phyloP scores from a whole-genome alignment of 1,140 invertebrate genomes.

The Hypsibius dujardini region DNA sequence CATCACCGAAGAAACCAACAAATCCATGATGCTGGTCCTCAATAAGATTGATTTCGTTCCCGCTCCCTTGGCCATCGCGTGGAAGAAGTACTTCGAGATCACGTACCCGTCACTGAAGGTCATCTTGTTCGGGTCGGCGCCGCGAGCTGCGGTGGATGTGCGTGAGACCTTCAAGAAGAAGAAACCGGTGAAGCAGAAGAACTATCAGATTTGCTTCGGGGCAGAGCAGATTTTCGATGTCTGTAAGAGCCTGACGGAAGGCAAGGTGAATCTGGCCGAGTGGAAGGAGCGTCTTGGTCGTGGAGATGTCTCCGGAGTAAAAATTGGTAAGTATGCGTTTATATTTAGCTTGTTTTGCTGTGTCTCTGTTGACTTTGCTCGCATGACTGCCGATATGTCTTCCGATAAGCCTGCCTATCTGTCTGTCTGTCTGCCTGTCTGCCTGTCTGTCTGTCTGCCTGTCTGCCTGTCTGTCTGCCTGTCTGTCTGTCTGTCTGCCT shows the following conservation, averaged over 20 bases:
- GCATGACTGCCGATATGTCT: background rate
- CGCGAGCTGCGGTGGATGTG: background rate
- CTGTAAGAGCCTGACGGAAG: slow-evolving; percentile 1
- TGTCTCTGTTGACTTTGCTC: background rate
- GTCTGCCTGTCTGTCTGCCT: too few species aligned
- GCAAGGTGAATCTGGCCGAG: slow-evolving; percentile 14
- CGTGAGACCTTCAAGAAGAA: slow-evolving; percentile 6
- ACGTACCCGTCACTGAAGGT: slow-evolving; percentile 56
- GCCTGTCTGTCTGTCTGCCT: too few species aligned
- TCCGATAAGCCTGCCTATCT: background rate
- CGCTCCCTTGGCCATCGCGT: slow-evolving; percentile 59
- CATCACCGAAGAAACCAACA: slow-evolving; percentile 50
- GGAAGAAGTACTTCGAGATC: slow-evolving; percentile 58
- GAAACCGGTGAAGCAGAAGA: slow-evolving; percentile 4
- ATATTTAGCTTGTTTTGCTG: background rate
- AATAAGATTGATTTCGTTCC: slow-evolving; percentile 83
- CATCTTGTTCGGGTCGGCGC: slow-evolving; percentile 57
- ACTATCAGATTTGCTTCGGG: background rate
- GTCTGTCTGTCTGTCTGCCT: too few species aligned
- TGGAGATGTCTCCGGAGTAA: background rate
- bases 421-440: too few species aligned
- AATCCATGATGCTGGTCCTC: slow-evolving; percentile 64
- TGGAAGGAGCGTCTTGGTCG: background rate
- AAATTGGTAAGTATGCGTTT: background rate
- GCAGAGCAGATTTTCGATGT: background rate